phyloP scores from a whole-genome alignment of 2,888 invertebrate genomes.

The Troides aeacus region DNA sequence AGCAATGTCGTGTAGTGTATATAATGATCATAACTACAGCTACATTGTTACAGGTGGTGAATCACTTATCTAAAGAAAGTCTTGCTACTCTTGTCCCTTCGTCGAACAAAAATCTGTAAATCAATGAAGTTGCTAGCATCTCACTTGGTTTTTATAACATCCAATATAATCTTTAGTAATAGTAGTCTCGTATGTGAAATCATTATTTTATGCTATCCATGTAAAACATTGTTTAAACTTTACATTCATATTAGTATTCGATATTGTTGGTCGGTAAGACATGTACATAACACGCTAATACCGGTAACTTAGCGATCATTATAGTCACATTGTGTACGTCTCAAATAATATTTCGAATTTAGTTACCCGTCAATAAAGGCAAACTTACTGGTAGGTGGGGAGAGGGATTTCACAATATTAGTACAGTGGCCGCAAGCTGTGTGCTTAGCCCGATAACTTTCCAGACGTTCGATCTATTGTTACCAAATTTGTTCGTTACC shows the following conservation, averaged over 20 bases:
- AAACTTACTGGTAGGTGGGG: slow-evolving; percentile 38
- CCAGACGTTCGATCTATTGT: slow-evolving; percentile 55
- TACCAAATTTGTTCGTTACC: slow-evolving; percentile 40
- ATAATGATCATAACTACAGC: no score
- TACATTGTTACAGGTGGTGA: no score
- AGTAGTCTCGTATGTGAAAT: no score
- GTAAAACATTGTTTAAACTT: background rate
- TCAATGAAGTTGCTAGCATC: no score
- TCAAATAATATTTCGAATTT: slow-evolving; percentile 32
- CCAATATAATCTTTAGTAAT: no score
- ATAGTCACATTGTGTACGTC: slow-evolving; percentile 26
- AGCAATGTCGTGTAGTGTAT: no score
- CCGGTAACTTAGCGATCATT: slow-evolving; percentile 32
- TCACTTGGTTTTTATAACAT: no score
- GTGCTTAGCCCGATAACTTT: slow-evolving; percentile 51
- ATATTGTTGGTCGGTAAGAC: background rate
- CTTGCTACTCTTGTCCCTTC: no score
- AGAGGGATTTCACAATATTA: slow-evolving; percentile 37
- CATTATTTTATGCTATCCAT: background rate
- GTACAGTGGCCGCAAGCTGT: slow-evolving; percentile 44
- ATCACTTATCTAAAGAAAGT: no score
- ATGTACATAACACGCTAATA: slow-evolving; percentile 18
- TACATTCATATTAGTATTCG: background rate
- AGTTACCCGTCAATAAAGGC: slow-evolving; percentile 34
- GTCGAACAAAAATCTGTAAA: no score